Conservation (phyloP, 2,888 invertebrate genomes). For the Mythimna impura region DNA sequence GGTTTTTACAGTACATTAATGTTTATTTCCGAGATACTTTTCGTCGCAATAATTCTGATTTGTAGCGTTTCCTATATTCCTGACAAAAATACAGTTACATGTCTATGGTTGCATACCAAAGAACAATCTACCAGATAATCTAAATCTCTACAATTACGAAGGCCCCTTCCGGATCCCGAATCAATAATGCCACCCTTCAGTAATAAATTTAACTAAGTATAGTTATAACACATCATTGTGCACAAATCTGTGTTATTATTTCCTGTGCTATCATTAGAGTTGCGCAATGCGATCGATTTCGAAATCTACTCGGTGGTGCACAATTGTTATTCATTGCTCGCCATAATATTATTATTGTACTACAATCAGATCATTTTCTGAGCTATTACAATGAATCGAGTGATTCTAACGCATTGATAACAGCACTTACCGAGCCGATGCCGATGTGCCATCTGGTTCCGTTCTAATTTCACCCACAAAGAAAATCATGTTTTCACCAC, state of each 20-base stretch:
- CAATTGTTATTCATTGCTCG: constrained; percentile 71
- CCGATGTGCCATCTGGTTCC: constrained; percentile 53
- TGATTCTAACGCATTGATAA: constrained; percentile 67
- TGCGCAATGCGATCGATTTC: constrained; percentile 69
- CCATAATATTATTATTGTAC: constrained; percentile 70
- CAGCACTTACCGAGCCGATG: constrained; percentile 60
- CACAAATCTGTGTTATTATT: constrained; percentile 63
- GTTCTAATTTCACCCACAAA: constrained; percentile 65
- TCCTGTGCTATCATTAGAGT: constrained; percentile 60
- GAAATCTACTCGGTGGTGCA: constrained; percentile 68
- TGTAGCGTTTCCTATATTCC: constrained; percentile 22
- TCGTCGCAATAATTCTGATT: constrained; percentile 45
- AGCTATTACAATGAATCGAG: constrained; percentile 71
- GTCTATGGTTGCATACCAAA: constrained; percentile 25
- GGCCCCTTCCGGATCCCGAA: constrained; percentile 47
- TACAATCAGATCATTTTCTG: constrained; percentile 70
- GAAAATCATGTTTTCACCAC: constrained; percentile 62
- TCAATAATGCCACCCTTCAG: constrained; percentile 54
- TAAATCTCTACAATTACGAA: constrained; percentile 41
- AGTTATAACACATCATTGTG: constrained; percentile 54
- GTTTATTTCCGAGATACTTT: constrained; percentile 31
- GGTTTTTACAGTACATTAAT: constrained; percentile 17
- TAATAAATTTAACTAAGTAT: constrained; percentile 64
- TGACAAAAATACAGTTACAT: constrained; percentile 32
- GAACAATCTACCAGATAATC: constrained; percentile 27